Evolutionary conservation across 1,140 invertebrate genomes (phyloP), one percentile per base, ranked within the genome.

Genomic region (Zaprionus vittiger): DNA sequence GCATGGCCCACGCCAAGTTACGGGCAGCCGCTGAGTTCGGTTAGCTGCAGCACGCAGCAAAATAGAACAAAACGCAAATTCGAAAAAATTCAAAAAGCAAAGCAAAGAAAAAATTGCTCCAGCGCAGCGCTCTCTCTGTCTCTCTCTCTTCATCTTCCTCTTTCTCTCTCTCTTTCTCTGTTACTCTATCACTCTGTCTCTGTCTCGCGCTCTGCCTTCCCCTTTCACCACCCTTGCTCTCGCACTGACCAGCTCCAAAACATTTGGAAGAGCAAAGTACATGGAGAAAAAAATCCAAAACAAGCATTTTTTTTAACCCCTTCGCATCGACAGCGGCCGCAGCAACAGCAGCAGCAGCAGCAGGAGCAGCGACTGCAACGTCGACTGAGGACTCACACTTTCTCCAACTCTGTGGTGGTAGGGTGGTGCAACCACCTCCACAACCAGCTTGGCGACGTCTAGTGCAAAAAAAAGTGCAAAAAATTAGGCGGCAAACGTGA

Each of bases 401-500:
- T 67, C 63, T 17, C 70, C 24, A 64, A 41, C 60, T 61, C 60
- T 57, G 17, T 17, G 52, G 44, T 57, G 52, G 61, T 41, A 38
- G 31, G 81, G 74, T 81, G 81, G 73, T 72, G 78, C 67, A 86
- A 80, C 78, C 66, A 62, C 71, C 62, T 62, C 70, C 73, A 69
- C 64, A 61, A 24, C 66, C 69, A 69, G 60, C 38, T 22, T 63
- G 56, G 64, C 69, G 64, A 81, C 78, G 71, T 89, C 78, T 84
- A 86, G 80, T 77, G 37, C 52, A 68, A 52, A 71, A 83, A 83
- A 84, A 89, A 71, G 77, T 79, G 73, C 73, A 89, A 83, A 87
- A 89, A 87, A 89, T 89, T 87, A 84, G 85, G 81, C 84, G 78
- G 84, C 84, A 81, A 81, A 90, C 85, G 81, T 84, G 80, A 79